phyloP scores from a whole-genome alignment of 2,888 invertebrate species.

The Plutella xylostella region DNA sequence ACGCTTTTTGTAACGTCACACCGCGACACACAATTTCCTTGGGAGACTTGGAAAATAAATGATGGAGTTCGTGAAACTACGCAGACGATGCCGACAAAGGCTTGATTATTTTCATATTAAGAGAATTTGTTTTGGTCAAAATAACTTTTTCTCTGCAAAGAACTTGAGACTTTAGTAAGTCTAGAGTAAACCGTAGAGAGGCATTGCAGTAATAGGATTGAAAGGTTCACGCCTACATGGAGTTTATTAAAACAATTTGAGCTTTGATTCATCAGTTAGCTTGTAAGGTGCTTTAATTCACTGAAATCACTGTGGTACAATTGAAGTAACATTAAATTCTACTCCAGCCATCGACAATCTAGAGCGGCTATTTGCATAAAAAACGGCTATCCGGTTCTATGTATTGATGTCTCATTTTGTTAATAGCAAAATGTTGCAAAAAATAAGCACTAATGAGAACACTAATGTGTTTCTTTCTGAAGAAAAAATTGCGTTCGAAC shows the following conservation, averaged over 20 bases:
- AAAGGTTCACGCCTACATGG: slow-evolving; percentile 38
- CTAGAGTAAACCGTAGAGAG: slow-evolving; percentile 44
- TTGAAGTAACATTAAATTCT: not conserved
- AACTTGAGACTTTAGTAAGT: too few relatives aligned
- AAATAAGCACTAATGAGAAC: slow-evolving; percentile 45
- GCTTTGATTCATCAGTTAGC: slow-evolving; percentile 13
- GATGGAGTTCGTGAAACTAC: slow-evolving; percentile 49
- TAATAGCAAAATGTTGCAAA: slow-evolving; percentile 31
- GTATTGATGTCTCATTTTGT: slow-evolving; percentile 46
- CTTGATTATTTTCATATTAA: slow-evolving; percentile 53
- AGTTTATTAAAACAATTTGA: slow-evolving; percentile 28
- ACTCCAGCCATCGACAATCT: not conserved
- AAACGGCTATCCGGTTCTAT: slow-evolving; percentile 23
- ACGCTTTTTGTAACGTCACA: slow-evolving; percentile 58
- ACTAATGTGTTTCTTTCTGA: slow-evolving; percentile 43
- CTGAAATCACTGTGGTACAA: not conserved
- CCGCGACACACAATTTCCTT: slow-evolving; percentile 66
- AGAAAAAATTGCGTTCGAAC: slow-evolving; percentile 29
- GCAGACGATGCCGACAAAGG: slow-evolving; percentile 19
- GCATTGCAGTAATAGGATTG: slow-evolving; percentile 42
- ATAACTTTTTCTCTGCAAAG: too few relatives aligned
- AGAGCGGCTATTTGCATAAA: slow-evolving; percentile 12
- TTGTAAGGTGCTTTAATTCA: not conserved
- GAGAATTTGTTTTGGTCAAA: too few relatives aligned
- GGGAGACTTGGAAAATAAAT: slow-evolving; percentile 57